A percentile compares a stretch with the other conserved stretches of the same genome.
Conservation (phyloP, 2,888 invertebrate genomes). For the Rhogogaster chlorosoma region DNA sequence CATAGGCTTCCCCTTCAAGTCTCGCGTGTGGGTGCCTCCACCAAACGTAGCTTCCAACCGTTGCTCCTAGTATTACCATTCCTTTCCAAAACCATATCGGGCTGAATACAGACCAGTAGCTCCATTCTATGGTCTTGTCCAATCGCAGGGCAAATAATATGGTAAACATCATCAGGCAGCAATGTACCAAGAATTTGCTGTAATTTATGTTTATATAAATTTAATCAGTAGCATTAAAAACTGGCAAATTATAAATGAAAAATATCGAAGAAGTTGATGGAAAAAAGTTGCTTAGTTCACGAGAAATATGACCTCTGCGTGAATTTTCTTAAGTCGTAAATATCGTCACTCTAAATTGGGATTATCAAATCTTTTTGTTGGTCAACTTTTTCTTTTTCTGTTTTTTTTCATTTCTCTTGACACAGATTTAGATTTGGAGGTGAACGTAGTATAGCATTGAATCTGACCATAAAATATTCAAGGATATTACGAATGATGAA, state of each 20-base stretch:
- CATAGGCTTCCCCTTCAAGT: constrained; percentile 96
- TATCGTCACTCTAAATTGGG: neutral
- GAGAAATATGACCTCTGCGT: neutral
- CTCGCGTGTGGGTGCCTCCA: constrained; percentile 98
- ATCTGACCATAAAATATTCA: neutral
- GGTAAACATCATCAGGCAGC: constrained; percentile 94
- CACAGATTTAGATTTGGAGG: constrained; percentile 25
- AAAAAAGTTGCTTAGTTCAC: neutral
- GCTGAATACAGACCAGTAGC: constrained; percentile 96
- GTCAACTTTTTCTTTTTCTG: neutral
- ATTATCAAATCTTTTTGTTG: neutral
- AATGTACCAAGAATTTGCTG: constrained; percentile 98
- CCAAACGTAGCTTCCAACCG: constrained; percentile 96
- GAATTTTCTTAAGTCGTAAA: neutral
- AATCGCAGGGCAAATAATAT: constrained; percentile 93
- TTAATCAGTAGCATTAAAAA: neutral
- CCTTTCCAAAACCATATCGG: constrained; percentile 99
- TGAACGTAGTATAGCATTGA: constrained; percentile 9
- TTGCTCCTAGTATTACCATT: constrained; percentile 93
- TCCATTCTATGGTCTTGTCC: constrained; percentile 94
- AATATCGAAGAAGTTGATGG: neutral
- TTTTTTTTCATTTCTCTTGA: neutral
- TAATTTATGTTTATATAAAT: constrained; percentile 70
- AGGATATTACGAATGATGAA: neutral
- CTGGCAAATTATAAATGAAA: neutral